Evolutionary conservation across 2,797 vertebrate genomes (phyloP).

Genomic region (Fundulus diaphanus): DNA sequence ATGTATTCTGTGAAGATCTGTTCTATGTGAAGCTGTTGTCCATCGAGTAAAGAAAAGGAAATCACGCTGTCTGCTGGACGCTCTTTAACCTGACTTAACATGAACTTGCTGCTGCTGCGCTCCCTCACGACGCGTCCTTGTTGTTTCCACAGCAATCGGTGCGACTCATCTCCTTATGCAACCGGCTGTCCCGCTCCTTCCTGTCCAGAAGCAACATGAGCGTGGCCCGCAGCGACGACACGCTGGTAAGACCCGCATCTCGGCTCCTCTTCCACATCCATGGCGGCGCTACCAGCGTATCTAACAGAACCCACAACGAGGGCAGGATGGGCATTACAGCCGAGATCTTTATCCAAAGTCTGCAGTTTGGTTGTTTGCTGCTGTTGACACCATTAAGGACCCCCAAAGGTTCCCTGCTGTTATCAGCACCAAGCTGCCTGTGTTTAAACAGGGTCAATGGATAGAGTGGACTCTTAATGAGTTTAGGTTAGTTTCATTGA

Average conservation of each 20-base stretch:
- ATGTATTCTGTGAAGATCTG: too few species aligned
- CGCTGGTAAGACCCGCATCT: slow-evolving; percentile 86
- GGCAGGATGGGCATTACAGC: neutral
- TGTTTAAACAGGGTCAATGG: slow-evolving; percentile 7
- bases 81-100: slow-evolving; percentile 4
- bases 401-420: neutral
- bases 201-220: slow-evolving; percentile 98
- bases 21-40: neutral
- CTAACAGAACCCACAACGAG: neutral
- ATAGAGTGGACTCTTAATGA: neutral
- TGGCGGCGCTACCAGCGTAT: neutral
- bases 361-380: slow-evolving; percentile 12
- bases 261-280: neutral
- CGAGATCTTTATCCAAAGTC: neutral
- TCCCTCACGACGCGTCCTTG: slow-evolving; percentile 3
- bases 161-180: slow-evolving; percentile 97
- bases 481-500: slow-evolving; percentile 18
- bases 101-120: neutral
- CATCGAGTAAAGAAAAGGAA: slow-evolving; percentile 7
- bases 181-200: slow-evolving; percentile 98
- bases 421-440: neutral
- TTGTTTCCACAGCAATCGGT: slow-evolving; percentile 91
- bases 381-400: neutral
- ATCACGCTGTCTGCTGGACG: slow-evolving; percentile 11
- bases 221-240: slow-evolving; percentile 95